Percentiles rank a stretch among this genome's conserved stretches.
These are phyloP conservation scores for Xiphophorus maculatus DNA, from an alignment of 2,113 vertebrate genomes.

Conservation along the genomic window DNA sequence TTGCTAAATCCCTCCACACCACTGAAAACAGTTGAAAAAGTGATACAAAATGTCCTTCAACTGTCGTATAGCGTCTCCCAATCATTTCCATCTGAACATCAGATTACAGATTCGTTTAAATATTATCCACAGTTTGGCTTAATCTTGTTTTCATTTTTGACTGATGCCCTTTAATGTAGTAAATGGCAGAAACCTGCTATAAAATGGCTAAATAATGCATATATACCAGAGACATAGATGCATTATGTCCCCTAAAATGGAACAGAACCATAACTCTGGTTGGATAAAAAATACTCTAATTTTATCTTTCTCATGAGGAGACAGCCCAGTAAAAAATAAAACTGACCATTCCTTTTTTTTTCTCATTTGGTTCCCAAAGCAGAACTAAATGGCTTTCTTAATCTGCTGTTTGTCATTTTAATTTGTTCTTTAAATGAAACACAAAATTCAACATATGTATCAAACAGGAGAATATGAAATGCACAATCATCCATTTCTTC, in stretches of 20 bases:
- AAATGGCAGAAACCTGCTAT: not conserved
- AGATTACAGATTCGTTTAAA: not conserved
- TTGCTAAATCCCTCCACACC: too few relatives aligned
- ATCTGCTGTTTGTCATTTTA: not conserved
- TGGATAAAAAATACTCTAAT: not conserved
- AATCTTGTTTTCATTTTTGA: not conserved
- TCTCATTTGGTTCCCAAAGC: not conserved
- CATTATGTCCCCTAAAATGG: not conserved
- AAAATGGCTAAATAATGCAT: not conserved
- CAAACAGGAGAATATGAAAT: constrained; percentile 15
- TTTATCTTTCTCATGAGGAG: not conserved
- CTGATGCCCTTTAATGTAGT: not conserved
- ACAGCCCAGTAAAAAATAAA: not conserved
- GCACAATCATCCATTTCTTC: constrained; percentile 1
- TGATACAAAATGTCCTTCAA: not conserved
- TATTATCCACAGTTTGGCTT: not conserved
- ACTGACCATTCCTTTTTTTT: not conserved
- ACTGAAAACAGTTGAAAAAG: not conserved
- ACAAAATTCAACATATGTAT: constrained; percentile 11
- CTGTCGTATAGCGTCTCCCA: not conserved
- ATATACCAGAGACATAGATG: not conserved
- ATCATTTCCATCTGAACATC: not conserved
- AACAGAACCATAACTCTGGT: not conserved
- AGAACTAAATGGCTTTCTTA: not conserved
- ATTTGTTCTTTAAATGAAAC: not conserved